A percentile compares a stretch with the other conserved stretches of the same genome.
These are phyloP conservation scores for Coelinius sp. DNA, from an alignment of 2,888 invertebrate species.

Conservation along the genomic window DNA sequence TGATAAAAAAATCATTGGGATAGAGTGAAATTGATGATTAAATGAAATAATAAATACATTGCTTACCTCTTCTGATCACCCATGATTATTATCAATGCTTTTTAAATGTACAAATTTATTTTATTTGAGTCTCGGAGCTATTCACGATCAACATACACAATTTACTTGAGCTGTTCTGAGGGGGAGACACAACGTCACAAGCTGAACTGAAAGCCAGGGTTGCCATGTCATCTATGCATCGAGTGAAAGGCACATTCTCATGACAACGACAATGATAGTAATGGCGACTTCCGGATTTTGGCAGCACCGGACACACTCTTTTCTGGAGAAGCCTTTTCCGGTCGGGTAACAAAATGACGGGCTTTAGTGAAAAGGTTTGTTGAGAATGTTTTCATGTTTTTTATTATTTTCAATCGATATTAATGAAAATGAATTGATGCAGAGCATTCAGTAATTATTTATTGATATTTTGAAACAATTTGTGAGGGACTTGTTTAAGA, in stretches of 20 bases:
- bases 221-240: slow-evolving; percentile 18
- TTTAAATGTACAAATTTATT: slow-evolving; percentile 36
- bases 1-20: slow-evolving; percentile 37
- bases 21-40: background rate
- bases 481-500: background rate
- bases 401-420: background rate
- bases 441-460: background rate
- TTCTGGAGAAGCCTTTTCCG: slow-evolving; percentile 61
- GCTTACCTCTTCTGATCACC: slow-evolving; percentile 66
- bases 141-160: slow-evolving; percentile 31
- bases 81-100: slow-evolving; percentile 55
- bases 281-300: slow-evolving; percentile 55
- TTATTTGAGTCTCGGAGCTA: slow-evolving; percentile 30
- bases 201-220: slow-evolving; percentile 34
- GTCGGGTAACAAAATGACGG: slow-evolving; percentile 63
- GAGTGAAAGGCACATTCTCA: too few species aligned
- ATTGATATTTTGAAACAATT: background rate
- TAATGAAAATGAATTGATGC: background rate
- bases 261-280: too few species aligned
- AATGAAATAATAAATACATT: background rate
- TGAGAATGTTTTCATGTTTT: slow-evolving; percentile 50
- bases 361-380: slow-evolving; percentile 67
- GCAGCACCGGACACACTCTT: slow-evolving; percentile 48
- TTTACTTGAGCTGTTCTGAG: slow-evolving; percentile 42
- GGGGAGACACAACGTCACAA: slow-evolving; percentile 43